These are phyloP conservation scores for Nylanderia fulva DNA, from an alignment of 1,140 invertebrate species.

Conservation along the genomic window DNA sequence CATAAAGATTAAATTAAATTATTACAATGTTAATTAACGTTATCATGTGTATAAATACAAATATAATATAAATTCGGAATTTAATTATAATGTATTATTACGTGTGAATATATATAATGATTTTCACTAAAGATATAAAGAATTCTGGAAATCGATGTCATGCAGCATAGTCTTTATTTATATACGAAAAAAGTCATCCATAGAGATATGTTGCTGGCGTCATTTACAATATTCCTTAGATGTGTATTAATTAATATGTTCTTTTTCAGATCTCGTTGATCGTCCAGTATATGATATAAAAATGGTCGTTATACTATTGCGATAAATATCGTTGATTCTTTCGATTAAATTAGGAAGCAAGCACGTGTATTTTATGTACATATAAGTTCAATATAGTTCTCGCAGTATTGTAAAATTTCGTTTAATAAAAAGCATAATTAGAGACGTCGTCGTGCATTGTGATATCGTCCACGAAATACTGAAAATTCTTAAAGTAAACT, in stretches of 20 bases:
- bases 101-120: not conserved
- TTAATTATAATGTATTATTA: not conserved
- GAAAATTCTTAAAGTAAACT: constrained; percentile 50
- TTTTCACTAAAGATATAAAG: not conserved
- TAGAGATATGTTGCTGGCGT: constrained; percentile 73
- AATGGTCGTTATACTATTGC: constrained; percentile 69
- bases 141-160: constrained; percentile 49
- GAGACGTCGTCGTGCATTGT: constrained; percentile 59
- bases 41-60: not conserved
- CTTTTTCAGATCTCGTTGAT: constrained; percentile 44
- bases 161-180: constrained; percentile 70
- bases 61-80: not conserved
- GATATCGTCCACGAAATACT: constrained; percentile 38
- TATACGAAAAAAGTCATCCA: constrained; percentile 73
- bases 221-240: constrained; percentile 68
- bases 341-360: constrained; percentile 71
- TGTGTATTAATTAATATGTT: constrained; percentile 59
- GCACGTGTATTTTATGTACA: constrained; percentile 67
- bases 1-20: no score
- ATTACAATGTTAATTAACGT: not conserved
- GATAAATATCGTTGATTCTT: constrained; percentile 62
- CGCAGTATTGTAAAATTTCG: constrained; percentile 14
- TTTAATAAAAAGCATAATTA: constrained; percentile 61
- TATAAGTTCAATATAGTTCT: constrained; percentile 65
- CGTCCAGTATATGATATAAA: constrained; percentile 72